These are phyloP conservation scores for Leptinotarsa haldemani DNA, from an alignment of 2,888 invertebrate species.

Conservation along the genomic window DNA sequence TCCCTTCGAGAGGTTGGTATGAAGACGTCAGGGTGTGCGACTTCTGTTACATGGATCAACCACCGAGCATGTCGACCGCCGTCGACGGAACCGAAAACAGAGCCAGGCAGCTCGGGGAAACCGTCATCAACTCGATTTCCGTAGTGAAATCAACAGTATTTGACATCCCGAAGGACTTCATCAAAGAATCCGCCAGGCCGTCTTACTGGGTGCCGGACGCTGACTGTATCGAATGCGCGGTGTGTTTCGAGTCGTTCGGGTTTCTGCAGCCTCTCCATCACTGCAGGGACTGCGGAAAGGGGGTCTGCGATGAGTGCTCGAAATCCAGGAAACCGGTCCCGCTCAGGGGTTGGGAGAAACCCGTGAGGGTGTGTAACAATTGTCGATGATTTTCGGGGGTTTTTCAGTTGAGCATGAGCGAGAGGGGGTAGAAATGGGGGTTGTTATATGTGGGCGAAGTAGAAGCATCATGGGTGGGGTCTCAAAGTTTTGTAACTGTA, in stretches of 20 bases:
- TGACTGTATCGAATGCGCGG: slow-evolving; percentile 74
- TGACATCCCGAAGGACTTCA: slow-evolving; percentile 80
- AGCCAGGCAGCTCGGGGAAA: slow-evolving; percentile 67
- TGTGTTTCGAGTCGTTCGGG: slow-evolving; percentile 74
- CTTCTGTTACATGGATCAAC: slow-evolving; percentile 68
- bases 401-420: background rate
- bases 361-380: slow-evolving; percentile 80
- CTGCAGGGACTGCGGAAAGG: slow-evolving; percentile 79
- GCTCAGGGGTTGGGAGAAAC: slow-evolving; percentile 76
- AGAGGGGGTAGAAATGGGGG: background rate
- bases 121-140: slow-evolving; percentile 77
- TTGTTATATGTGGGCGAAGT: background rate
- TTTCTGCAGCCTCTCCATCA: slow-evolving; percentile 71
- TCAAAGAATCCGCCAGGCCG: slow-evolving; percentile 82
- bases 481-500: background rate
- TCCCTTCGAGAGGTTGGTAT: slow-evolving; percentile 79
- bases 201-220: slow-evolving; percentile 85
- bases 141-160: slow-evolving; percentile 76
- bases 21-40: slow-evolving; percentile 81
- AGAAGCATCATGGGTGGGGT: too few species aligned
- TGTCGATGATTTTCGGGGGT: slow-evolving; percentile 63
- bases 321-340: slow-evolving; percentile 76
- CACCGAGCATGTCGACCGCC: slow-evolving; percentile 56
- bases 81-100: slow-evolving; percentile 44
- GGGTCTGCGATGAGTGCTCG: slow-evolving; percentile 74